phyloP scores from a whole-genome alignment of 2,888 invertebrate species.

The Chalcosyrphus nemorum region DNA sequence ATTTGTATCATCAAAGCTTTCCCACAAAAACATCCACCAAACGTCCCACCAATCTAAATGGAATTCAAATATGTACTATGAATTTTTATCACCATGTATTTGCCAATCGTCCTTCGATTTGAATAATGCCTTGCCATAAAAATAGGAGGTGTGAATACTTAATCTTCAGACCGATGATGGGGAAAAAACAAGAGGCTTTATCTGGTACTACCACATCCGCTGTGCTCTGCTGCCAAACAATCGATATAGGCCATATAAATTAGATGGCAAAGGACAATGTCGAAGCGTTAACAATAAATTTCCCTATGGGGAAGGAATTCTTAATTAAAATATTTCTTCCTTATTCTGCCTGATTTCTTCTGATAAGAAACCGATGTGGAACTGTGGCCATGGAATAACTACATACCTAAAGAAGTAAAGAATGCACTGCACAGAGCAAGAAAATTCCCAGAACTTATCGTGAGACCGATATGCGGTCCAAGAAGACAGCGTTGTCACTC shows the following conservation, averaged over 20 bases:
- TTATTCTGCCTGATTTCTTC: too few species aligned
- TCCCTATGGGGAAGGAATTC: not conserved
- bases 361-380: too few species aligned
- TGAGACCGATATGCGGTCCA: too few species aligned
- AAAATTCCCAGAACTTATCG: too few species aligned
- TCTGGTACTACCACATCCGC: not conserved
- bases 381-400: too few species aligned
- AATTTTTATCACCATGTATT: not conserved
- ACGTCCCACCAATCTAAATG: not conserved
- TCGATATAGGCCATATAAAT: conserved; percentile 10
- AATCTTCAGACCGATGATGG: not conserved
- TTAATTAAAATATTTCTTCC: not conserved
- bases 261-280: not conserved
- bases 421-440: too few species aligned
- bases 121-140: not conserved
- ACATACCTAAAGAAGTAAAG: too few species aligned
- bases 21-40: not conserved
- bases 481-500: too few species aligned
- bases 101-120: not conserved
- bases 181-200: too few species aligned
- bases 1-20: not conserved
- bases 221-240: not conserved
- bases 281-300: not conserved
- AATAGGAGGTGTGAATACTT: not conserved
- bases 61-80: not conserved